Evolutionary conservation across 2,888 invertebrate genomes (phyloP).

Genomic region (Ceriagrion tenellum): DNA sequence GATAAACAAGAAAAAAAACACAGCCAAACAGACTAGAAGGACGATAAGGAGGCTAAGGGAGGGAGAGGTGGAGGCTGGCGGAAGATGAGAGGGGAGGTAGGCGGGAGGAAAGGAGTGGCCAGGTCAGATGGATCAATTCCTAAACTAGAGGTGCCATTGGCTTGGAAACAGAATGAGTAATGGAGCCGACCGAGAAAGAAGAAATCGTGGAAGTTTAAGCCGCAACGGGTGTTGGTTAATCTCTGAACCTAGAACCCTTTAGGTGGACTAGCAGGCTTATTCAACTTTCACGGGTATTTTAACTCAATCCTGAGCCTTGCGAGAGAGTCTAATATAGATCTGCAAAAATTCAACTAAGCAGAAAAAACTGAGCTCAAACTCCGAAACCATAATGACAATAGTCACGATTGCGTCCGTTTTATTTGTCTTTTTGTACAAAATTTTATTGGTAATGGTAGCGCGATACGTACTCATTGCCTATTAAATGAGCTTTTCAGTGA

Average conservation of each 20-base stretch:
- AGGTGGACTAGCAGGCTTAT: no score
- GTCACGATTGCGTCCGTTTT: no score
- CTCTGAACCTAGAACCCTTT: background rate
- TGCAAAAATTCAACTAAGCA: no score
- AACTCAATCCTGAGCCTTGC: no score
- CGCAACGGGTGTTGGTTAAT: background rate
- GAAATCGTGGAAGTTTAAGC: background rate
- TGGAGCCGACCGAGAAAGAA: background rate
- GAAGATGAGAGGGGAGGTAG: background rate
- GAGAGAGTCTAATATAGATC: no score
- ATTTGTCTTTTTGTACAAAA: no score
- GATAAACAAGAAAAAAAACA: conserved; percentile 40
- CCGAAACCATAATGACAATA: no score
- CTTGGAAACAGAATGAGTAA: background rate
- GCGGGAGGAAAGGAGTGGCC: background rate
- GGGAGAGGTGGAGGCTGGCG: background rate
- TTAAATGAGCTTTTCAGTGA: no score
- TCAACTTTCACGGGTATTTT: background rate
- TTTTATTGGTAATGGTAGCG: no score
- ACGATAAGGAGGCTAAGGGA: background rate
- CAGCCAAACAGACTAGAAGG: background rate
- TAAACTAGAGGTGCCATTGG: conserved; percentile 47
- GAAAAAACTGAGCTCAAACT: no score
- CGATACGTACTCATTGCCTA: no score
- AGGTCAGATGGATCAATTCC: conserved; percentile 47